Conservation (phyloP, 1,140 invertebrate species). For the Hormaphis cornu region DNA sequence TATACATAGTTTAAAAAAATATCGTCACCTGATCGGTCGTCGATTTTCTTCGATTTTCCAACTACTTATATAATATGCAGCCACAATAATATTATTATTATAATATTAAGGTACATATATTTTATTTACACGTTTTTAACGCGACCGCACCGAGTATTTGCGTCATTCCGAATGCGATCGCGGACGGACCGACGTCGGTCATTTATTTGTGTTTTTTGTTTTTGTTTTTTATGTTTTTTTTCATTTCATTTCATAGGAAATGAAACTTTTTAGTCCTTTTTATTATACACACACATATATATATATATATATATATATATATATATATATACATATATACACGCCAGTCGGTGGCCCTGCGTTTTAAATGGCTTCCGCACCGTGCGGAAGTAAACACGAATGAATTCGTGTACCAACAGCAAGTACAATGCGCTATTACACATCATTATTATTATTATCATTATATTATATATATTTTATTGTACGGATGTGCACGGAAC, state of each 20-base stretch:
- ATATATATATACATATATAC: neutral
- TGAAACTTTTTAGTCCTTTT: conserved; percentile 8
- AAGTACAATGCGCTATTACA: conserved; percentile 2
- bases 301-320: neutral
- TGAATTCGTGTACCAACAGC: conserved; percentile 8
- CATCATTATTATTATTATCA: too few relatives aligned
- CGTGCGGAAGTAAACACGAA: conserved; percentile 24
- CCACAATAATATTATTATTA: too few relatives aligned
- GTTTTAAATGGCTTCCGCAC: conserved; percentile 21
- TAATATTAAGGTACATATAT: too few relatives aligned
- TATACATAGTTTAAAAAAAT: too few relatives aligned
- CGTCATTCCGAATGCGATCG: neutral
- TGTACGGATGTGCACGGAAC: neutral
- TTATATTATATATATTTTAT: too few relatives aligned
- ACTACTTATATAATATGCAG: too few relatives aligned
- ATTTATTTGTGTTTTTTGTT: conserved; percentile 1
- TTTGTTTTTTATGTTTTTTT: too few relatives aligned
- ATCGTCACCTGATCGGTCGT: too few relatives aligned
- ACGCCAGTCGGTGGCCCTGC: neutral
- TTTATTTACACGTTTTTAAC: too few relatives aligned
- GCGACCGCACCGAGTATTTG: too few relatives aligned
- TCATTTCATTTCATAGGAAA: conserved; percentile 22
- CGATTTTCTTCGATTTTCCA: too few relatives aligned
- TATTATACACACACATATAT: neutral
- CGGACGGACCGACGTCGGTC: neutral